These are phyloP conservation scores for Sialis lutaria DNA, from an alignment of 2,888 invertebrate genomes.

Conservation along the genomic window DNA sequence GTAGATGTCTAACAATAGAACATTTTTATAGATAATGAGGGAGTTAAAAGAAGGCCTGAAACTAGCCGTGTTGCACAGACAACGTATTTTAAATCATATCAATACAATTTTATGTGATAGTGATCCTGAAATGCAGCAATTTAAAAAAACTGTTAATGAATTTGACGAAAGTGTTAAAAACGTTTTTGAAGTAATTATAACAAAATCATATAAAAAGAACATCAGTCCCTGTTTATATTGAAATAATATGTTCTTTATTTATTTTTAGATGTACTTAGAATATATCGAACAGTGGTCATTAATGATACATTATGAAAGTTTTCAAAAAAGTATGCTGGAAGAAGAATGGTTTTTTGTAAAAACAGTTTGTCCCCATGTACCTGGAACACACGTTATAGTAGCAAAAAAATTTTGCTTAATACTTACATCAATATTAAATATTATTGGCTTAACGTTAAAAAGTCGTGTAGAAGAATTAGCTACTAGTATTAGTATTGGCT, in stretches of 20 bases:
- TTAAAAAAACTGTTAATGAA: slow-evolving; percentile 41
- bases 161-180: slow-evolving; percentile 64
- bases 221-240: slow-evolving; percentile 1
- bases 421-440: slow-evolving; percentile 27
- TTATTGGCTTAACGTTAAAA: slow-evolving; percentile 28
- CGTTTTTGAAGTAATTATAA: slow-evolving; percentile 41
- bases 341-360: slow-evolving; percentile 81
- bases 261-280: slow-evolving; percentile 58
- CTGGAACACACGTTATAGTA: slow-evolving; percentile 54
- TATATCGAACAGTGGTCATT: slow-evolving; percentile 73
- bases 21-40: slow-evolving; percentile 45
- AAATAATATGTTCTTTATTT: slow-evolving; percentile 6
- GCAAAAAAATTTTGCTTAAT: slow-evolving; percentile 55
- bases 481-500: slow-evolving; percentile 9
- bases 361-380: slow-evolving; percentile 57
- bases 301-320: slow-evolving; percentile 36
- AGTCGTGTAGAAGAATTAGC: slow-evolving; percentile 26
- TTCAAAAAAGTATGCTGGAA: slow-evolving; percentile 62
- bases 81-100: slow-evolving; percentile 52
- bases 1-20: background rate
- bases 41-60: slow-evolving; percentile 81
- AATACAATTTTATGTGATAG: slow-evolving; percentile 35
- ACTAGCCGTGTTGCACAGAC: slow-evolving; percentile 65
- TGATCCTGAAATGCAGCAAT: slow-evolving; percentile 27
- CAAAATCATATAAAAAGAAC: no score